These are phyloP conservation scores for Standfussiana lucernea DNA, from an alignment of 2,888 invertebrate species.

Conservation along the genomic window DNA sequence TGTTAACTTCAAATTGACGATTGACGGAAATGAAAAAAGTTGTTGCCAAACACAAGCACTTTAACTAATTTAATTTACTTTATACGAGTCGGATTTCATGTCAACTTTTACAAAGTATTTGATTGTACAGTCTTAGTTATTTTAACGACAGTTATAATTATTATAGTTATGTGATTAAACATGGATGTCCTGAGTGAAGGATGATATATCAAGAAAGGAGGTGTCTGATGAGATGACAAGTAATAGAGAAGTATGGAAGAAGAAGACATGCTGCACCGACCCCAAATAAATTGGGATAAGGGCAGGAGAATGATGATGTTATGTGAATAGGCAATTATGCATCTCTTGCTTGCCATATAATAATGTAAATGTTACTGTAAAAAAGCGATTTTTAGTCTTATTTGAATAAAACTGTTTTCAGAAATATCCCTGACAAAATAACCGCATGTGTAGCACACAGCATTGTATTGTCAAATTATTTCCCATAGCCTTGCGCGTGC, in stretches of 20 bases:
- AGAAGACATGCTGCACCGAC: no score
- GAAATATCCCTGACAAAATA: constrained; percentile 62
- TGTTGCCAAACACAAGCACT: no score
- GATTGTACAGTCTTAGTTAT: background rate
- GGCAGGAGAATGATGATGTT: no score
- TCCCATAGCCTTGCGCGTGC: constrained; percentile 82
- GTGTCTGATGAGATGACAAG: no score
- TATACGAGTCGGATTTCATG: background rate
- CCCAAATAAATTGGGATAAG: no score
- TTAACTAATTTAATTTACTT: background rate
- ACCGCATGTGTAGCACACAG: constrained; percentile 53
- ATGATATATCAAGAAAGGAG: no score
- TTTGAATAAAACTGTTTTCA: constrained; percentile 37
- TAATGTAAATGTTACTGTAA: background rate
- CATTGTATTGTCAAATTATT: constrained; percentile 76
- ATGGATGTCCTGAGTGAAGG: no score
- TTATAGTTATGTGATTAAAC: no score
- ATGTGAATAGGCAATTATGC: no score
- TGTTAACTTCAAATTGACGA: background rate
- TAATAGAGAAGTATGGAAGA: no score
- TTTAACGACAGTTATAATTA: background rate
- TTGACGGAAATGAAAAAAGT: background rate
- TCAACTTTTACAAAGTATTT: background rate
- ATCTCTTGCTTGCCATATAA: background rate
- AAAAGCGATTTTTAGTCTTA: background rate